These are phyloP conservation scores for Hozukius guyotensis DNA, from an alignment of 2,797 vertebrate species.

Conservation along the genomic window DNA sequence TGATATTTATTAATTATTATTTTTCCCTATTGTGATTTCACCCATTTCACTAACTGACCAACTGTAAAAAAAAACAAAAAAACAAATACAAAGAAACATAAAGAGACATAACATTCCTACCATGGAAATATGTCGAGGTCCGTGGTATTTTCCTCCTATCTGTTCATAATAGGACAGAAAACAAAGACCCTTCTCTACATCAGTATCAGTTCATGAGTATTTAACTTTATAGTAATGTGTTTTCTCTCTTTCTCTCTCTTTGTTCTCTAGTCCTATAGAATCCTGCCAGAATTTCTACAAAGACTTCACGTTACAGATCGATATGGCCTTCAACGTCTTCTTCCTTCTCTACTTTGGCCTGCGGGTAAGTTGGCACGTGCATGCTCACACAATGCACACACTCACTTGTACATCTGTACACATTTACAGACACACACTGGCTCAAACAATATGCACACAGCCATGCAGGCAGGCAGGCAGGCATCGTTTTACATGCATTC, in stretches of 20 bases:
- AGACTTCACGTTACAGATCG: slow-evolving; percentile 99
- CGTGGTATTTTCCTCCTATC: not conserved
- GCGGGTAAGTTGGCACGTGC: slow-evolving; percentile 87
- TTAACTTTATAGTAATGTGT: slow-evolving; percentile 11
- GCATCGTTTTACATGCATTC: not conserved
- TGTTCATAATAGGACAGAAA: not conserved
- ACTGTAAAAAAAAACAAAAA: not conserved
- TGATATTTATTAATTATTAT: not conserved
- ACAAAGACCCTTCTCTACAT: not conserved
- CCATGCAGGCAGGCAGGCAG: not conserved
- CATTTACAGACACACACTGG: not conserved
- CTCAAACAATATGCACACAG: not conserved
- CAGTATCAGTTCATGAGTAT: not conserved
- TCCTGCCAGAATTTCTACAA: slow-evolving; percentile 99
- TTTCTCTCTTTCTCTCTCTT: slow-evolving; percentile 49
- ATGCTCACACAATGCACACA: not conserved
- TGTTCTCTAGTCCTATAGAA: slow-evolving; percentile 93
- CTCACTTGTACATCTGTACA: not conserved
- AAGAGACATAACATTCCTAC: not conserved
- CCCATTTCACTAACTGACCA: not conserved
- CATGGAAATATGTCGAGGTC: not conserved
- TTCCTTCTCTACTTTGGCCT: slow-evolving; percentile 99
- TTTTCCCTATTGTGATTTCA: not conserved
- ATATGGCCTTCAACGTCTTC: slow-evolving; percentile 99
- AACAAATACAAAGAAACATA: not conserved